Conservation (phyloP, 2,113 vertebrate genomes). For the Oryzias woworae region DNA sequence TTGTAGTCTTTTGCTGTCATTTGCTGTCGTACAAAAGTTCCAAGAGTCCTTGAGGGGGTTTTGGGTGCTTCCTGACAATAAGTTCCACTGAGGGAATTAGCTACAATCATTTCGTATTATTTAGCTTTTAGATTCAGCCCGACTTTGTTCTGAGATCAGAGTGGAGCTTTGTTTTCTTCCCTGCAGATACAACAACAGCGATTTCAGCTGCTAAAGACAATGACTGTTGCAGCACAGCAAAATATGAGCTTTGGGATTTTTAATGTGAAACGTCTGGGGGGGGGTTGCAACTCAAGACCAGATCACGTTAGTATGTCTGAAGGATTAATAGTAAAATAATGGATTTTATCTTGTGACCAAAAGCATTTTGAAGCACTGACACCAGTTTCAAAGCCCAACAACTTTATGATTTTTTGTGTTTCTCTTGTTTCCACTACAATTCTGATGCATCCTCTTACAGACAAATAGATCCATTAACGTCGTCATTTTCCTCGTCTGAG, state of each 20-base stretch:
- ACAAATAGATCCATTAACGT: too few species aligned
- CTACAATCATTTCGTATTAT: background rate
- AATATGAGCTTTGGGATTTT: background rate
- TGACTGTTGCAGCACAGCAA: background rate
- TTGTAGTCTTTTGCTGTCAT: conserved; percentile 34
- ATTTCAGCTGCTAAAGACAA: conserved; percentile 16
- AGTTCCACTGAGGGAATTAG: background rate
- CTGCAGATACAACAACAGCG: background rate
- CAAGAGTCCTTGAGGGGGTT: background rate
- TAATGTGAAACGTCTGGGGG: background rate
- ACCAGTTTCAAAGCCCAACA: background rate
- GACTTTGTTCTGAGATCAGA: background rate
- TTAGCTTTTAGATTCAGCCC: conserved; percentile 11
- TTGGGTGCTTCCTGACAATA: background rate
- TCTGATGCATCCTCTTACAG: too few species aligned
- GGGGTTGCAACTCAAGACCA: too few species aligned
- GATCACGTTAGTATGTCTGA: too few species aligned
- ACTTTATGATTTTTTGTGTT: background rate
- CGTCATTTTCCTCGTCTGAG: too few species aligned
- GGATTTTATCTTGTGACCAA: too few species aligned
- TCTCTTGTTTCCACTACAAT: too few species aligned
- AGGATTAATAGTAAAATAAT: too few species aligned
- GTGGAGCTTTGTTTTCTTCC: conserved; percentile 9
- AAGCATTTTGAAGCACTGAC: background rate
- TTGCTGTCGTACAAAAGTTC: conserved; percentile 22